Evolutionary conservation across 2,797 vertebrate species (phyloP).

Genomic region (Triplophysa bombifrons): DNA sequence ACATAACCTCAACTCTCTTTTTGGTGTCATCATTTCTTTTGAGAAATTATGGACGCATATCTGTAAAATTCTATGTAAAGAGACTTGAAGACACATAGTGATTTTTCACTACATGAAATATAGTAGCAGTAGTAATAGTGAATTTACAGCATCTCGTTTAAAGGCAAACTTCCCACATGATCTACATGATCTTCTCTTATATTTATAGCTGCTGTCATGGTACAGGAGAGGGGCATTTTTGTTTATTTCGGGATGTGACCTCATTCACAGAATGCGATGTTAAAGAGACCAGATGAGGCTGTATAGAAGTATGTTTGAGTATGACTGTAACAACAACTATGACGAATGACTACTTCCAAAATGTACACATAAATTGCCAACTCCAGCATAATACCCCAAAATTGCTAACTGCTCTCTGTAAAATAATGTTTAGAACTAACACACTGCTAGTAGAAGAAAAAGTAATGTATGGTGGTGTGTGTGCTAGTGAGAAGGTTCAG

Average conservation of each 20-base stretch:
- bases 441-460: background rate
- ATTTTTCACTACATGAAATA: background rate
- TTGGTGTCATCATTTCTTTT: too few relatives aligned
- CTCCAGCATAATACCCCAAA: background rate
- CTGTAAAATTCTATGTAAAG: background rate
- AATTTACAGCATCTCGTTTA: background rate
- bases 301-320: background rate
- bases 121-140: background rate
- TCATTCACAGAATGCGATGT: constrained; percentile 51
- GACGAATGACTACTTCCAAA: background rate
- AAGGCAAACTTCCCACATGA: background rate
- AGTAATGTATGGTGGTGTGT: constrained; percentile 8
- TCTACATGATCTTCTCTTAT: background rate
- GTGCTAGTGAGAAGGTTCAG: constrained; percentile 46
- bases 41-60: too few relatives aligned
- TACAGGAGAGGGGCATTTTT: background rate
- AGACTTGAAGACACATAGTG: too few relatives aligned
- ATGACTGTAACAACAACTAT: background rate
- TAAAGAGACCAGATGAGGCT: constrained; percentile 6
- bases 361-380: background rate
- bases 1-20: too few relatives aligned
- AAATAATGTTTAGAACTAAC: background rate
- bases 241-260: constrained; percentile 51
- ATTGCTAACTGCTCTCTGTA: background rate
- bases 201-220: background rate